Evolutionary conservation across 2,113 vertebrate genomes (phyloP).

Genomic region (Sorex araneus): DNA sequence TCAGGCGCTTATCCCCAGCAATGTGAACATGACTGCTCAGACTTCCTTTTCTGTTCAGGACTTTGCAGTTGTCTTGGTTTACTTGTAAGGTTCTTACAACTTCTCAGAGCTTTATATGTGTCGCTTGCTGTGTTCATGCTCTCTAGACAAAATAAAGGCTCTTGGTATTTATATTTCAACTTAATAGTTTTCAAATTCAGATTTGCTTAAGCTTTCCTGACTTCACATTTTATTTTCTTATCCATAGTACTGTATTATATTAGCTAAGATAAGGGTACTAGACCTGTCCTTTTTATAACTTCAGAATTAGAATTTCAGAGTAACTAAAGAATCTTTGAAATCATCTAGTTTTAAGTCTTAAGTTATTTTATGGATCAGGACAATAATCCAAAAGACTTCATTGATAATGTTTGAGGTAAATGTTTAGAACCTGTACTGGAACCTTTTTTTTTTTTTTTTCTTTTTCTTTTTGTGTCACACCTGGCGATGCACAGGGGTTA

Average conservation of each 20-base stretch:
- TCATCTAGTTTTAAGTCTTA: not conserved
- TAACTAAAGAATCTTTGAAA: not conserved
- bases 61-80: conserved; percentile 15
- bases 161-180: not conserved
- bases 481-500: no score
- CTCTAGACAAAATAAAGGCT: not conserved
- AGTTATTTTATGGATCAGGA: conserved; percentile 12
- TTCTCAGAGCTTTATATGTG: conserved; percentile 36
- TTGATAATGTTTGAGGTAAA: conserved; percentile 9
- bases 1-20: no score
- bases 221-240: not conserved
- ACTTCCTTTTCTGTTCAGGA: conserved; percentile 49
- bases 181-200: conserved; percentile 35
- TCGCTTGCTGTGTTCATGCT: not conserved
- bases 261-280: not conserved
- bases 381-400: not conserved
- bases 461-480: no score
- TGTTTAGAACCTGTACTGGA: not conserved
- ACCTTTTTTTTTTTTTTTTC: no score
- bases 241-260: not conserved
- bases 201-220: conserved; percentile 44
- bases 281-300: not conserved
- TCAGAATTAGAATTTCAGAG: not conserved
- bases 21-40: no score
- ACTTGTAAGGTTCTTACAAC: not conserved